A percentile compares a stretch with the other conserved stretches of the same genome.
Evolutionary conservation across 2,888 invertebrate genomes (phyloP).

Genomic region (Homarus gammarus): DNA sequence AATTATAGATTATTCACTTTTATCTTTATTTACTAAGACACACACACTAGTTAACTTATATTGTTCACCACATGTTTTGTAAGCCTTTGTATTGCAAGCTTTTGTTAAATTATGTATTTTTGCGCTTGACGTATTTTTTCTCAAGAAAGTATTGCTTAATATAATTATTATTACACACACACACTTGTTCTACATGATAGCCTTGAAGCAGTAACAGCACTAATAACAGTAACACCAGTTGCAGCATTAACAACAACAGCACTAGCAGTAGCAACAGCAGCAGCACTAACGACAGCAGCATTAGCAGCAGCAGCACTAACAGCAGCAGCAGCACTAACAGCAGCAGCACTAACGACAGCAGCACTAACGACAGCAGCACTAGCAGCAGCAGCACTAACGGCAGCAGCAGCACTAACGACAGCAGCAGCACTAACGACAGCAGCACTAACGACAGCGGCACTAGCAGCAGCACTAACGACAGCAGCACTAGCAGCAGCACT

Average conservation of each 20-base stretch:
- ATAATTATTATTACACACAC: too few species aligned
- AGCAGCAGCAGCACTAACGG: not conserved
- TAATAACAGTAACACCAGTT: not conserved
- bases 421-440: not conserved
- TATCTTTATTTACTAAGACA: too few species aligned
- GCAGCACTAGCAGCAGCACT: not conserved
- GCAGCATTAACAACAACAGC: not conserved
- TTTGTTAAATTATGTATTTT: too few species aligned
- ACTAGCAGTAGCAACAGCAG: not conserved
- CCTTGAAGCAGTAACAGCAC: too few species aligned
- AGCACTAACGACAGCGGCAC: not conserved
- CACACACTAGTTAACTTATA: too few species aligned
- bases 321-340: not conserved
- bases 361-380: not conserved
- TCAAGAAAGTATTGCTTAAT: too few species aligned
- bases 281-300: not conserved
- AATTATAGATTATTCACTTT: too few species aligned
- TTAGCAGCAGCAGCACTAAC: not conserved
- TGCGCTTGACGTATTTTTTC: too few species aligned
- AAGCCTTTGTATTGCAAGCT: too few species aligned
- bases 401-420: not conserved
- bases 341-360: not conserved
- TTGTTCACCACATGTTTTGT: too few species aligned
- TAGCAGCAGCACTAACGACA: not conserved
- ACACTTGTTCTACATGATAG: too few species aligned